These are phyloP conservation scores for Anoplophora glabripennis DNA, from an alignment of 1,140 invertebrate species.

Conservation along the genomic window DNA sequence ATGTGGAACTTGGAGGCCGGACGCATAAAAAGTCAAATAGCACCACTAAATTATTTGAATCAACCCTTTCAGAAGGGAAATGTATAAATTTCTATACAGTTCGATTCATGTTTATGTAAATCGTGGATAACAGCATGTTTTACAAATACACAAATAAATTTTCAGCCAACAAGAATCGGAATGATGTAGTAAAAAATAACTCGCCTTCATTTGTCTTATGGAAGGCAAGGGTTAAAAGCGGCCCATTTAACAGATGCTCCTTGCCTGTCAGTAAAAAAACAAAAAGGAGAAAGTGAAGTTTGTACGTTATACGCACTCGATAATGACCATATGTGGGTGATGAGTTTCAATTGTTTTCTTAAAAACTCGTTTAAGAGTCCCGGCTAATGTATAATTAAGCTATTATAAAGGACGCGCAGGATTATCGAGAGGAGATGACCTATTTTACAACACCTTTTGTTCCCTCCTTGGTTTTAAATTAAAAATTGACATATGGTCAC, in stretches of 20 bases:
- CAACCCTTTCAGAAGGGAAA: slow-evolving; percentile 23
- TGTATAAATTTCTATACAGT: slow-evolving; percentile 25
- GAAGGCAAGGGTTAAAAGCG: slow-evolving; percentile 13
- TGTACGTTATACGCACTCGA: slow-evolving; percentile 11
- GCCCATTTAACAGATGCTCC: slow-evolving; percentile 30
- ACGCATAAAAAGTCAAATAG: slow-evolving; percentile 13
- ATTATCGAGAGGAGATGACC: slow-evolving; percentile 18
- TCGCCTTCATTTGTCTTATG: slow-evolving; percentile 6
- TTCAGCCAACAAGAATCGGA: slow-evolving; percentile 5
- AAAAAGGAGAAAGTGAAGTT: slow-evolving; percentile 27
- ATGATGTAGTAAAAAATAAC: slow-evolving; percentile 19
- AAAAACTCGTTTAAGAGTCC: slow-evolving; percentile 34
- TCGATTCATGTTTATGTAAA: slow-evolving; percentile 27
- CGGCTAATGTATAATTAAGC: slow-evolving; percentile 30
- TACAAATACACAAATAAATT: slow-evolving; percentile 23
- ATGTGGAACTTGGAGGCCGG: slow-evolving; percentile 7
- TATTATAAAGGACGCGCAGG: slow-evolving; percentile 25
- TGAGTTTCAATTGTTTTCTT: slow-evolving; percentile 36
- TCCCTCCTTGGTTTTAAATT: background rate
- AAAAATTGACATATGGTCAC: slow-evolving; percentile 3
- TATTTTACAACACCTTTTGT: slow-evolving; percentile 5
- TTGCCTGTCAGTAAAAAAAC: slow-evolving; percentile 11
- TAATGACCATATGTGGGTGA: slow-evolving; percentile 36
- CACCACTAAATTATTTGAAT: slow-evolving; percentile 24
- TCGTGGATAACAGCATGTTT: slow-evolving; percentile 20